Evolutionary conservation across 2,797 vertebrate genomes (phyloP).

Genomic region (Gallinago stenura): DNA sequence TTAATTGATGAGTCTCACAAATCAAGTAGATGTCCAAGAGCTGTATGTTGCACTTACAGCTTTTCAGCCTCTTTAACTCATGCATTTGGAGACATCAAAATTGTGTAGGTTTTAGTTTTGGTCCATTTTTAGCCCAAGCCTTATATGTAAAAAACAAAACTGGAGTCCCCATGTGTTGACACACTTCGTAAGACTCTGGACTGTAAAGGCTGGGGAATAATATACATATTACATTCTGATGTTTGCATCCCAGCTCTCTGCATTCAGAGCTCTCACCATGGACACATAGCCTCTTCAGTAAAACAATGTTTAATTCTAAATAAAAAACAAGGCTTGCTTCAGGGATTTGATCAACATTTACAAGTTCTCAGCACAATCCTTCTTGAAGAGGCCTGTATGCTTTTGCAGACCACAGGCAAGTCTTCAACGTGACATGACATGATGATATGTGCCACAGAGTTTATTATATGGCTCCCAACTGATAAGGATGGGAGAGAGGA

Average conservation of each 20-base stretch:
- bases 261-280: not conserved
- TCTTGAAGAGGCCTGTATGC: too few species aligned
- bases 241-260: too few species aligned
- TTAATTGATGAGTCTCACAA: not conserved
- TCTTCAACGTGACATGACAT: fast-evolving
- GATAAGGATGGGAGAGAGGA: not conserved
- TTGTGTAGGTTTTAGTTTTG: fast-evolving
- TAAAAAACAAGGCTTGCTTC: not conserved
- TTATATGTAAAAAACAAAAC: not conserved
- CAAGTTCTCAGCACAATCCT: not conserved
- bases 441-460: fast-evolving
- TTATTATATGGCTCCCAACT: too few species aligned
- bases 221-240: fast-evolving
- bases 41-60: not conserved
- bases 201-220: not conserved
- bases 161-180: fast-evolving
- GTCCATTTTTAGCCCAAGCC: not conserved
- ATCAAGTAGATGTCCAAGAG: not conserved
- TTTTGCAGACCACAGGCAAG: not conserved
- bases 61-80: not conserved
- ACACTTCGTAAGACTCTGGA: too few species aligned
- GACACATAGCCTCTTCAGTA: fast-evolving
- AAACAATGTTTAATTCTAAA: not conserved
- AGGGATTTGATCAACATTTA: not conserved
- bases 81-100: not conserved